Percentiles rank a stretch among this genome's conserved stretches.
These are phyloP conservation scores for Caenorhabditis afra DNA, from an alignment of 2,888 invertebrate species.

Conservation along the genomic window DNA sequence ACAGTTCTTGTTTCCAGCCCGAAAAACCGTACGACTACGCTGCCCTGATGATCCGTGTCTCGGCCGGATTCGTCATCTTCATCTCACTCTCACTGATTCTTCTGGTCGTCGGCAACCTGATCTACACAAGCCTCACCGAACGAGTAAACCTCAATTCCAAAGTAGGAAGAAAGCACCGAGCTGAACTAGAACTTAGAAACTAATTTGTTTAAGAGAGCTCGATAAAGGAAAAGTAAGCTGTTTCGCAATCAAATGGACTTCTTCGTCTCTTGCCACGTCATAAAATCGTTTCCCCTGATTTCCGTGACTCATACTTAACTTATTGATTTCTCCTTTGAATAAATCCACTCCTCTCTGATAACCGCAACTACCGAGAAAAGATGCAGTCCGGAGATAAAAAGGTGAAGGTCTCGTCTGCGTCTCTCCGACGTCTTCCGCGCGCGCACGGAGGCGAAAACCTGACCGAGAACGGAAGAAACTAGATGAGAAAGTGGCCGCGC, in stretches of 20 bases:
- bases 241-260: background rate
- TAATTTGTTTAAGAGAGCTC: slow-evolving; percentile 25
- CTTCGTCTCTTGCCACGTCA: slow-evolving; percentile 20
- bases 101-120: slow-evolving; percentile 75
- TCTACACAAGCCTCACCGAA: slow-evolving; percentile 73
- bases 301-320: slow-evolving; percentile 24
- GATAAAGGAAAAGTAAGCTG: slow-evolving; percentile 4
- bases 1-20: too few relatives aligned
- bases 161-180: background rate
- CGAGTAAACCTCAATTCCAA: slow-evolving; percentile 47
- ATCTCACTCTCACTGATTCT: slow-evolving; percentile 74
- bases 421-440: slow-evolving; percentile 13
- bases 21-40: slow-evolving; percentile 70
- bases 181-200: background rate
- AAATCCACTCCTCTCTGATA: slow-evolving; percentile 8
- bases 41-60: slow-evolving; percentile 71
- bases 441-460: slow-evolving; percentile 28
- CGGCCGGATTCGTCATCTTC: slow-evolving; percentile 73
- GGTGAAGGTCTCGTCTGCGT: slow-evolving; percentile 47
- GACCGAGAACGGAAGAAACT: slow-evolving; percentile 50
- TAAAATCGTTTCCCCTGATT: background rate
- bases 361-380: slow-evolving; percentile 22
- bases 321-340: slow-evolving; percentile 35
- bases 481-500: slow-evolving; percentile 16
- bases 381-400: slow-evolving; percentile 34